Conservation (phyloP, 2,113 vertebrate genomes). For the Oreochromis aureus region DNA sequence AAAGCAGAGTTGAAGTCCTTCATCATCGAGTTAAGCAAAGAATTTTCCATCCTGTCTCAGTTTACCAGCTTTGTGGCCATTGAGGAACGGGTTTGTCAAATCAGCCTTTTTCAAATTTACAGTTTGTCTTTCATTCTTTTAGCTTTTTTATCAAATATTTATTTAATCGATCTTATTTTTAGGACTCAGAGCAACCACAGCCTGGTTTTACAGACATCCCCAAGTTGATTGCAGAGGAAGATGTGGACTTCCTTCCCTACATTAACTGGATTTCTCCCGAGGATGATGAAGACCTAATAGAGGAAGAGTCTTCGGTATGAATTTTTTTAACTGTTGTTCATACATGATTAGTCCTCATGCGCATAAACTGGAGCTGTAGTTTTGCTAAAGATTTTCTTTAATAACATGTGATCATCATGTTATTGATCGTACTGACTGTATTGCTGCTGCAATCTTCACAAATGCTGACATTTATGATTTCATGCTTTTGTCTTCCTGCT, state of each 20-base stretch:
- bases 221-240: conserved; percentile 74
- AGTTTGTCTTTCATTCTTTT: not conserved
- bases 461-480: not conserved
- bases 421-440: not conserved
- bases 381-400: not conserved
- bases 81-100: conserved; percentile 75
- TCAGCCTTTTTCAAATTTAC: not conserved
- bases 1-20: conserved; percentile 78
- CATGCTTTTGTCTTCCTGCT: not conserved
- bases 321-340: not conserved
- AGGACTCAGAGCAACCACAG: conserved; percentile 38
- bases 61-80: conserved; percentile 89
- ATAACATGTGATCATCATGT: not conserved
- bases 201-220: conserved; percentile 65
- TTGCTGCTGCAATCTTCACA: not conserved
- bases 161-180: conserved; percentile 5
- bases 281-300: not conserved
- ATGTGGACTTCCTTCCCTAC: conserved; percentile 82
- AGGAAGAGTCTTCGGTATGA: fast-evolving
- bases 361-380: not conserved
- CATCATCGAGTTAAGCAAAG: conserved; percentile 81
- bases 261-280: conserved; percentile 62
- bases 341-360: not conserved
- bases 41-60: conserved; percentile 83
- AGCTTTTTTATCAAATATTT: not conserved